phyloP scores from a whole-genome alignment of 2,888 invertebrate species.

The Heliconius cydno region DNA sequence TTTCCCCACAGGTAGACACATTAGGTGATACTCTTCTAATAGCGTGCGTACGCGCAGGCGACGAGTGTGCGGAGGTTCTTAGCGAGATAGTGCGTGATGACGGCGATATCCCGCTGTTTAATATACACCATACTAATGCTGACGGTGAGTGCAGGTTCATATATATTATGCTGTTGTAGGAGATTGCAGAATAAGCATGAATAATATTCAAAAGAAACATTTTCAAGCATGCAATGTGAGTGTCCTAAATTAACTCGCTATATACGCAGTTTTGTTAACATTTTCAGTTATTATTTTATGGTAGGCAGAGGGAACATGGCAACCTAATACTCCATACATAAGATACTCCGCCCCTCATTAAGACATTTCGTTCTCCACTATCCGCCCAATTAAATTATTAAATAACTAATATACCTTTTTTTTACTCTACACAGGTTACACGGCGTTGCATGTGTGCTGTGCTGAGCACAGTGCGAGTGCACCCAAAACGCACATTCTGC shows the following conservation, averaged over 20 bases:
- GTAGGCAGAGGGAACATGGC: too few species aligned
- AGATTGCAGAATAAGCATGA: too few species aligned
- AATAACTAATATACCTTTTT: background rate
- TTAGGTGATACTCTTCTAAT: conserved; percentile 67
- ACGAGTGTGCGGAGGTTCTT: conserved; percentile 57
- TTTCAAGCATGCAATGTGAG: too few species aligned
- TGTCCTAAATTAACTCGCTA: too few species aligned
- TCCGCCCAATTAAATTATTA: too few species aligned
- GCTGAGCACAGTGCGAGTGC: conserved; percentile 58
- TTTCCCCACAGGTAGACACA: conserved; percentile 63
- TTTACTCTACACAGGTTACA: conserved; percentile 59
- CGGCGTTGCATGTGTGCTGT: conserved; percentile 75
- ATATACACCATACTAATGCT: conserved; percentile 64
- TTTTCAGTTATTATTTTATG: too few species aligned
- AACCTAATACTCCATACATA: too few species aligned
- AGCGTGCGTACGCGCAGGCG: conserved; percentile 70
- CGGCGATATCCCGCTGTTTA: conserved; percentile 60
- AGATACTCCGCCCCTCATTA: too few species aligned
- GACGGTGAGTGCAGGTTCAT: conserved; percentile 60
- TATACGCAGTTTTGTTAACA: too few species aligned
- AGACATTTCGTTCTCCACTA: too few species aligned
- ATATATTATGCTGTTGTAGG: background rate
- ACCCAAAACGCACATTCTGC: conserved; percentile 59
- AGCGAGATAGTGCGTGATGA: conserved; percentile 55
- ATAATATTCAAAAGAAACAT: too few species aligned